Evolutionary conservation across 2,888 invertebrate species (phyloP).

Genomic region (Tortricodes alternella): DNA sequence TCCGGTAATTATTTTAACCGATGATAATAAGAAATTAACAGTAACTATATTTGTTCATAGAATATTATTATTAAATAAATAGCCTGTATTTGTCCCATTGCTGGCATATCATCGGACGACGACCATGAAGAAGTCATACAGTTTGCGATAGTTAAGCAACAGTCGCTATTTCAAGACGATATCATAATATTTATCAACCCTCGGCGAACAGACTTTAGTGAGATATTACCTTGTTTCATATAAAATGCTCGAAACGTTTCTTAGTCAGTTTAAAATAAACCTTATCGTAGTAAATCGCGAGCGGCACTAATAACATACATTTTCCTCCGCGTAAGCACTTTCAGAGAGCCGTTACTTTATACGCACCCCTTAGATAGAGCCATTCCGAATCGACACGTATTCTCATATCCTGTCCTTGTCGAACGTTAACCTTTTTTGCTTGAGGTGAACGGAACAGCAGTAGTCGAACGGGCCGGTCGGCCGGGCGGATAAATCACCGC

Average conservation of each 20-base stretch:
- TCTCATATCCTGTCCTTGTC: slow-evolving; percentile 6
- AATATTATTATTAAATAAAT: too few relatives aligned
- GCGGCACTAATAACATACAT: slow-evolving; percentile 19
- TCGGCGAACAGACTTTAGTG: too few relatives aligned
- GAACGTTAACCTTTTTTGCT: not conserved
- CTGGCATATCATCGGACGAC: too few relatives aligned
- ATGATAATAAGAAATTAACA: too few relatives aligned
- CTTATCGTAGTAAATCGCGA: slow-evolving; percentile 13
- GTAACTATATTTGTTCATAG: too few relatives aligned
- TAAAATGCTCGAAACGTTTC: not conserved
- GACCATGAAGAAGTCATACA: too few relatives aligned
- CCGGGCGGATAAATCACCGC: slow-evolving; percentile 5
- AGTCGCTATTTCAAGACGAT: too few relatives aligned
- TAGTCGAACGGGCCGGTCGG: not conserved
- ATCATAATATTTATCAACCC: too few relatives aligned
- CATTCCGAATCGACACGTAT: not conserved
- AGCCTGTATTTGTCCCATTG: too few relatives aligned
- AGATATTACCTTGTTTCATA: not conserved
- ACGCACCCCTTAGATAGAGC: slow-evolving; percentile 1
- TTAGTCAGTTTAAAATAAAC: slow-evolving; percentile 10
- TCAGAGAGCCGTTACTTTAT: slow-evolving; percentile 15
- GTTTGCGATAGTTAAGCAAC: too few relatives aligned
- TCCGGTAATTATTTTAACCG: too few relatives aligned
- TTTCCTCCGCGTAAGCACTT: slow-evolving; percentile 16
- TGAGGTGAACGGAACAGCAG: not conserved